Conservation (phyloP, 2,888 invertebrate species). For the Arctia plantaginis region DNA sequence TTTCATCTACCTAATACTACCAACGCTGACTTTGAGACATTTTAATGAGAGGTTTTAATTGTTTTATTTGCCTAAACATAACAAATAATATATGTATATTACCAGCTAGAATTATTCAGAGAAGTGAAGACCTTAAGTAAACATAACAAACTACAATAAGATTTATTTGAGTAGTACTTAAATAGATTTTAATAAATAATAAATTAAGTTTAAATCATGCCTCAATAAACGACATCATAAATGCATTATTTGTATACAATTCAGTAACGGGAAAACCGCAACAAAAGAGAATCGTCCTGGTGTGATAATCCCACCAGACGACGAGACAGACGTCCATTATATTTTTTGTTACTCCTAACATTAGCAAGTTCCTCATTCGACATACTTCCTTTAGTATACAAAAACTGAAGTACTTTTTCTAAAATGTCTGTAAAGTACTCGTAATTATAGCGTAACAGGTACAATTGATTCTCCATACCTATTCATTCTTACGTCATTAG, state of each 20-base stretch:
- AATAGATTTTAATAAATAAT: too few relatives aligned
- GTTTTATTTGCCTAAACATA: too few relatives aligned
- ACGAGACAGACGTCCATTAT: slow-evolving; percentile 6
- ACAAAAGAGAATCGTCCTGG: not conserved
- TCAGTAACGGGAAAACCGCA: slow-evolving; percentile 7
- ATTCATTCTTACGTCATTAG: slow-evolving; percentile 31
- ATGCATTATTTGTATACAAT: not conserved
- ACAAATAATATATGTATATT: too few relatives aligned
- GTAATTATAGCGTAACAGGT: not conserved
- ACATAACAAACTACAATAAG: too few relatives aligned
- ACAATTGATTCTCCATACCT: slow-evolving; percentile 9
- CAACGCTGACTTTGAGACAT: too few relatives aligned
- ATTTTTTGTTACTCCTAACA: slow-evolving; percentile 14
- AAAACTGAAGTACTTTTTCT: slow-evolving; percentile 4
- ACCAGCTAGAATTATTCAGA: too few relatives aligned
- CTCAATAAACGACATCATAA: too few relatives aligned
- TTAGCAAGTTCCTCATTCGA: slow-evolving; percentile 10
- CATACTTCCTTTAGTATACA: slow-evolving; percentile 13
- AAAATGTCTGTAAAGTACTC: not conserved
- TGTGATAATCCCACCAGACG: slow-evolving; percentile 5
- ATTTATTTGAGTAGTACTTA: too few relatives aligned
- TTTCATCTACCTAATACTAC: not conserved
- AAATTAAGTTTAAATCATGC: not conserved
- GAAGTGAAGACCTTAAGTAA: too few relatives aligned
- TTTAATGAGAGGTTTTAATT: too few relatives aligned